These are phyloP conservation scores for Peucedramus taeniatus DNA, from an alignment of 2,113 vertebrate genomes.

Conservation along the genomic window DNA sequence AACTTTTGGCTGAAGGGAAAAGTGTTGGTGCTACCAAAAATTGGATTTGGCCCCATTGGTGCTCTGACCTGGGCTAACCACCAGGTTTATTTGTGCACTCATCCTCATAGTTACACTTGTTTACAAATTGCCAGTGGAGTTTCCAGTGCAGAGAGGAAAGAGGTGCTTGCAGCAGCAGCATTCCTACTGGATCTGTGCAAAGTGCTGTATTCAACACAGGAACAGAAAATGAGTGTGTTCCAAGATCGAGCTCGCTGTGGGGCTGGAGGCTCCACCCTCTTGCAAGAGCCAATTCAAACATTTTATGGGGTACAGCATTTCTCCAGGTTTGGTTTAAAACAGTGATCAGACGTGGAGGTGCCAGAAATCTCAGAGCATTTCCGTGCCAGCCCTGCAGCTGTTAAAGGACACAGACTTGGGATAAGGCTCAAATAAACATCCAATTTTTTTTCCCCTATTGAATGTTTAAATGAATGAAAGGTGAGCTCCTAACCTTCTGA, in stretches of 20 bases:
- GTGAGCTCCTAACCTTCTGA: neutral
- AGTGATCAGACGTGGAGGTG: constrained; percentile 23
- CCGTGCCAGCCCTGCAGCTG: constrained; percentile 35
- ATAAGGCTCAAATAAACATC: constrained; percentile 33
- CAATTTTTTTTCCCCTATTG: neutral
- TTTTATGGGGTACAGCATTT: neutral
- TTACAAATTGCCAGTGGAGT: neutral
- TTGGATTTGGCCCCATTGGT: neutral
- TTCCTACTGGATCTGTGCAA: neutral
- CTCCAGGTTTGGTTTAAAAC: neutral
- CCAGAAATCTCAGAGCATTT: constrained; percentile 35
- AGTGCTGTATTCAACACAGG: neutral
- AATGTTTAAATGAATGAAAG: constrained; percentile 47
- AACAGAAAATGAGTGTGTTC: neutral
- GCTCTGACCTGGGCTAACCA: neutral
- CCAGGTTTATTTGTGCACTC: neutral
- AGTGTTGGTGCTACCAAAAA: neutral
- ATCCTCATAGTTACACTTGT: neutral
- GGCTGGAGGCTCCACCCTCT: neutral
- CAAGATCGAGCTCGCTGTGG: neutral
- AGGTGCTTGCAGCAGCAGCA: rapidly evolving
- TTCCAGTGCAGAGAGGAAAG: neutral
- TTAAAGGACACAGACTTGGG: constrained; percentile 25
- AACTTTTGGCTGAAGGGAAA: neutral
- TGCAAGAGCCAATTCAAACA: neutral